Evolutionary conservation across 2,888 invertebrate species (phyloP), one percentile per base, ranked within the genome.

Genomic region (Rhogogaster chlorosoma): DNA sequence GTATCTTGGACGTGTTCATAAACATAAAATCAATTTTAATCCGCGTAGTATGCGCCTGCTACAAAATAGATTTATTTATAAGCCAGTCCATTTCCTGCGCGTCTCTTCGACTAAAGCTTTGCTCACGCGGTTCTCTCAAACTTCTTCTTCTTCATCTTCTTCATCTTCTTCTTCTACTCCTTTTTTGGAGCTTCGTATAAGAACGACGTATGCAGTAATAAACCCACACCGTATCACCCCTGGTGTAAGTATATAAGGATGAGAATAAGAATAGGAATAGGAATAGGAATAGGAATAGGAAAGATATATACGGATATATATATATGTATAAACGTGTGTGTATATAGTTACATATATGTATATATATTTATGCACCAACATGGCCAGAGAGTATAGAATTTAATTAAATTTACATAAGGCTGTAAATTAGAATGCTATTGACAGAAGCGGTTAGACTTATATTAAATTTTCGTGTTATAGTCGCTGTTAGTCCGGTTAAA

Each of bases 21-120:
- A 92, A 91, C 92, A 92, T 83, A 88, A 91, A 90, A 92, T 92
- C 91, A 92, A 91, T 92, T 92, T 92, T 90, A 90, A 91, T 91
- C 89, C 87, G 61, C 87, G 61, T 49, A 61, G 75, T 75, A 73
- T 22, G 83, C 67, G 29, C 45, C 18, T 45, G 32, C 49, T 38
- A 26, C 32, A 45, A 86, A 88, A 88, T 89, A 87, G 86, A 89
- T 89, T 90, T 92, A 92, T 92, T 91, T 92, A 91, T 91, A 92
- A 91, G 87, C 86, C 87, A 77, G n/a, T 86, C 80, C 88, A 88
- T 88, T 90, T 89, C 88, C 88, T 89, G 67, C 77, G 71, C 77
- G 71, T 57, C 85, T 84, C 64, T 84, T 85, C 85, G 57, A 61
- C 84, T 85, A 71, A 12, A 57, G 61, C 86, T 67, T 71, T 36